Percentiles rank a stretch among this genome's conserved stretches.
phyloP scores from a whole-genome alignment of 1,140 invertebrate genomes.

The Hyphantria cunea region DNA sequence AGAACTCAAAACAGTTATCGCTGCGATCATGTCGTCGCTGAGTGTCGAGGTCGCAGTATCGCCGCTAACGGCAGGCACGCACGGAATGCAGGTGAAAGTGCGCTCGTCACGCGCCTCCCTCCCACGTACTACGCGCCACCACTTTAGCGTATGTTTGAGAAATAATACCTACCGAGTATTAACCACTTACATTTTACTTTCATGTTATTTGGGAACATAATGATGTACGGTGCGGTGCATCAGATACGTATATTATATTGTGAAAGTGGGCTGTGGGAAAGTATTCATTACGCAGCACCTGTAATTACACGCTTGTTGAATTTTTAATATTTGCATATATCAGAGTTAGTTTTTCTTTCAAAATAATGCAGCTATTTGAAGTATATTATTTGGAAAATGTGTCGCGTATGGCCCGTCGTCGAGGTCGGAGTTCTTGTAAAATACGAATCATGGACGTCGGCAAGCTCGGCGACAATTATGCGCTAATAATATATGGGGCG shows the following conservation, averaged over 20 bases:
- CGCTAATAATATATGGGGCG: background rate
- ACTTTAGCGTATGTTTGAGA: background rate
- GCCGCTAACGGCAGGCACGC: background rate
- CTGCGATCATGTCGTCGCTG: background rate
- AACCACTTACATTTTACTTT: background rate
- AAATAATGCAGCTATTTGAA: background rate
- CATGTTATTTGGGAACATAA: background rate
- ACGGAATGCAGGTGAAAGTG: slow-evolving; percentile 24
- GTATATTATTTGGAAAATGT: background rate
- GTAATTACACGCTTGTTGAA: slow-evolving; percentile 22
- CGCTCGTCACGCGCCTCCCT: no score
- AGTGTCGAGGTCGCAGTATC: background rate
- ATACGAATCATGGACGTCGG: background rate
- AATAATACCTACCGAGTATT: no score
- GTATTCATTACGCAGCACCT: background rate
- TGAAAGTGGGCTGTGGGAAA: slow-evolving; percentile 16
- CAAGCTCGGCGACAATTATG: background rate
- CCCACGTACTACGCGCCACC: no score
- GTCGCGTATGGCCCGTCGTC: background rate
- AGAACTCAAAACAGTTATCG: background rate
- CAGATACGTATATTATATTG: background rate
- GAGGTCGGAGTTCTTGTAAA: background rate
- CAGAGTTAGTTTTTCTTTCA: background rate
- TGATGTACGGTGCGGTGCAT: background rate
- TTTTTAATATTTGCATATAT: background rate